Base-by-base conservation (phyloP, 2,888 invertebrate species). In the Lacanobia wlatinum region DNA sequence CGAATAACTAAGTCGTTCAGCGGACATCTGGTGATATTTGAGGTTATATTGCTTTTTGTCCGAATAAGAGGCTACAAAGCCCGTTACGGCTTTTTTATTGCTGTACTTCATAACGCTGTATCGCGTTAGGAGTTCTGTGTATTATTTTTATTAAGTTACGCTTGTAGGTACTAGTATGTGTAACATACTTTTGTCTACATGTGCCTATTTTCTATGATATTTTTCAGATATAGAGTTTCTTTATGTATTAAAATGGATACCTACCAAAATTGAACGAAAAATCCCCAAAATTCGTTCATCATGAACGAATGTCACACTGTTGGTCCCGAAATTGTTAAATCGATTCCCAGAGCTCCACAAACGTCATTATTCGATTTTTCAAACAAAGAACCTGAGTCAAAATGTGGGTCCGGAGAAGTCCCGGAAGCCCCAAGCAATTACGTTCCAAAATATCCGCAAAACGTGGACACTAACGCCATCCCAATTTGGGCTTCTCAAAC, bases 1-100 rank as follows among this genome's bases (percentile, higher is more conserved):
- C 70, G 61, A 81, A 86, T 86, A 82, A 84, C 75, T 75, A 77
- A 75, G 73, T 80, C 77, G 72, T 83, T 83, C 40, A 2, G 69
- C 63, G 72, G 68, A 81, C 83, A 83, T 83, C 81, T 78, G 81
- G 60, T 58, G 70, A 73, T 70, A 72, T 74, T 75, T 53, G 70
- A 72, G 65, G 62, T 81, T 83, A 78, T 81, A 78, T 81, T 78
- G 76, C 73, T 64, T 73, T 83, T 79, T 83, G 79, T 71, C 69
- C 69, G 71, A 78, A 81, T 83, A 83, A 83, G 78, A 78, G 78
- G 68, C 70, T 62, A 72, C 78, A 69, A 70, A 65, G n/a, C 46
- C 64, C 58, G 77, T 80, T 73, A 83, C 71, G 75, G 59, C 61
- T 63, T 67, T 78, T 71, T 74, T 78, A 81, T 73, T 83, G 69